Conservation (phyloP, 2,113 vertebrate species). For the Climacteris rufus region DNA sequence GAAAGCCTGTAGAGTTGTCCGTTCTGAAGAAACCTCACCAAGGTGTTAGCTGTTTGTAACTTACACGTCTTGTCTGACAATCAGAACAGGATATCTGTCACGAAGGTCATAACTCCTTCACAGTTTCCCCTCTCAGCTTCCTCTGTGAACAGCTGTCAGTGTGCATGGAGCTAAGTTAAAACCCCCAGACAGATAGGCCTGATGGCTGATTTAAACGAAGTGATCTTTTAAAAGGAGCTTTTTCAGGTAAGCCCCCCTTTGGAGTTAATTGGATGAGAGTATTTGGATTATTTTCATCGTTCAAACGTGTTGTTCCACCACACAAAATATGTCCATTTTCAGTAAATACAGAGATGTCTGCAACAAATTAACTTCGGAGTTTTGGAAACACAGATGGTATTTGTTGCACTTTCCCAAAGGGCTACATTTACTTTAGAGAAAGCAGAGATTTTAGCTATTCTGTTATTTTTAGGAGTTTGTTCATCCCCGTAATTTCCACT, state of each 20-base stretch:
- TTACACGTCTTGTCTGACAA: not conserved
- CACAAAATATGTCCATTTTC: conserved; percentile 38
- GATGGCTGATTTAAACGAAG: not conserved
- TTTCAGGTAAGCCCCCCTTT: not conserved
- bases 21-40: not conserved
- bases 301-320: conserved; percentile 38
- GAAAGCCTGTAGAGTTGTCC: not conserved
- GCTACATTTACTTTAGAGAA: not conserved
- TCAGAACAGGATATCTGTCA: not conserved
- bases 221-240: not conserved
- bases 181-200: not conserved
- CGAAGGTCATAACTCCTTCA: not conserved
- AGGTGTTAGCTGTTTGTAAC: not conserved
- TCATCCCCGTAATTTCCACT: not conserved
- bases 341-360: conserved; percentile 20
- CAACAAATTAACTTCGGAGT: conserved; percentile 21
- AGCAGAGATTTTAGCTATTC: not conserved
- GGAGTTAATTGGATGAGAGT: not conserved
- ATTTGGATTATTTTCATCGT: not conserved
- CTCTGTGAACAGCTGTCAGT: not conserved
- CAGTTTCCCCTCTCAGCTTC: not conserved
- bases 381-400: conserved; percentile 57
- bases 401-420: conserved; percentile 34
- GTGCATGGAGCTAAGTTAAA: not conserved
- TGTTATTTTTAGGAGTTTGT: conserved; percentile 17